These are phyloP conservation scores for Agelas oroides DNA, from an alignment of 37 sponge, comb jelly and placozoan species.

Conservation along the genomic window DNA sequence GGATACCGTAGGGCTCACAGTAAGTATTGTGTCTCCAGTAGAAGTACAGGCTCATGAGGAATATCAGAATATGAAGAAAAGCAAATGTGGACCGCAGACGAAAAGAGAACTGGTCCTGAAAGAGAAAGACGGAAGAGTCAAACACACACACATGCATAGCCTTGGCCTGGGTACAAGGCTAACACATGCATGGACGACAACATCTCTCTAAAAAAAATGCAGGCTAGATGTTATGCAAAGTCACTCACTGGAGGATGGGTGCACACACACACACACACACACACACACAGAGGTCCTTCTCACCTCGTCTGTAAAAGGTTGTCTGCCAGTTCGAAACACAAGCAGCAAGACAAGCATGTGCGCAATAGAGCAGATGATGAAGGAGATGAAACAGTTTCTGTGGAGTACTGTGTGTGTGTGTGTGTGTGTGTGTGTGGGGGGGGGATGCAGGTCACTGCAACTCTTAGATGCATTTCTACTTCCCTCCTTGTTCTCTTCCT, in stretches of 20 bases:
- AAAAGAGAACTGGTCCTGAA: conserved; percentile 59
- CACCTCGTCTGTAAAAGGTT: conserved; percentile 41
- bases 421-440: no score
- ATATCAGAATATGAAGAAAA: conserved; percentile 17
- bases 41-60: conserved; percentile 58
- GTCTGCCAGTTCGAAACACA: conserved; percentile 40
- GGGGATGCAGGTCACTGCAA: neutral
- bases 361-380: conserved; percentile 40
- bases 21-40: conserved; percentile 69
- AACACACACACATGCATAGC: neutral
- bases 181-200: no score
- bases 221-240: no score
- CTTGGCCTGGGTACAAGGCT: no score
- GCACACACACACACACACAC: no score
- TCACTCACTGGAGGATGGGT: no score
- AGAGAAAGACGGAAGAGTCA: neutral
- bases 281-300: neutral
- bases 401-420: conserved; percentile 42
- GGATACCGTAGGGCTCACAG: conserved; percentile 84
- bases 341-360: conserved; percentile 58
- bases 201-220: no score
- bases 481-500: no score
- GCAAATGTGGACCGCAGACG: conserved; percentile 28
- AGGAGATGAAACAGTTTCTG: conserved; percentile 55
- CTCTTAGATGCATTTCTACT: no score